Conservation (phyloP, 2,113 vertebrate genomes). For the Leucoraja erinaceus region DNA sequence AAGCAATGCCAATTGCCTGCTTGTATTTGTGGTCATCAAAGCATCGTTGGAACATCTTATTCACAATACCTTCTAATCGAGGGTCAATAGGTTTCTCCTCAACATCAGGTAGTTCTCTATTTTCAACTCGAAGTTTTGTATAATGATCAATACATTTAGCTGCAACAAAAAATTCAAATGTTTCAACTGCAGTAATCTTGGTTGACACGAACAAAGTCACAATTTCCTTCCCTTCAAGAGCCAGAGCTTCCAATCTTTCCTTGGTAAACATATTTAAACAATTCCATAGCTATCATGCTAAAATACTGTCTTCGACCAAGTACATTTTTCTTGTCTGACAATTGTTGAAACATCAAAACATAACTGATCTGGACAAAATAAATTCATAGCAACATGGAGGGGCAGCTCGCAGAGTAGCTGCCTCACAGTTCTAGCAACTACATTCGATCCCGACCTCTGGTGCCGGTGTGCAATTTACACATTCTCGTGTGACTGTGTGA, state of each 20-base stretch:
- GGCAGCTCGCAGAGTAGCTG: too few species aligned
- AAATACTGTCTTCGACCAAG: neutral
- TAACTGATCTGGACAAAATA: too few species aligned
- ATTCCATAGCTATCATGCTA: neutral
- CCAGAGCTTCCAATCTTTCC: neutral
- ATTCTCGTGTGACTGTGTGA: too few species aligned
- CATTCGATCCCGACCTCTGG: too few species aligned
- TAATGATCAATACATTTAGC: constrained; percentile 99
- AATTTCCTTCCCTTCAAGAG: neutral
- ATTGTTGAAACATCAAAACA: too few species aligned
- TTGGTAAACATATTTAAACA: neutral
- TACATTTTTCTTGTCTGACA: neutral
- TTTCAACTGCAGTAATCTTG: neutral
- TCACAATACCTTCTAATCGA: constrained; percentile 91
- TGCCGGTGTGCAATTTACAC: too few species aligned
- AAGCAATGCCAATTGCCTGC: constrained; percentile 89
- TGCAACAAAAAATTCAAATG: constrained; percentile 45
- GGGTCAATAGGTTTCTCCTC: constrained; percentile 87
- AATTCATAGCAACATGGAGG: too few species aligned
- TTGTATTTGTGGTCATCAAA: constrained; percentile 97
- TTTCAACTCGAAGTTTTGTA: constrained; percentile 93
- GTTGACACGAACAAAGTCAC: neutral
- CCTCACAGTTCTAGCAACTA: too few species aligned
- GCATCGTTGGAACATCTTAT: constrained; percentile 97
- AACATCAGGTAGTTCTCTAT: constrained; percentile 82